Evolutionary conservation across 2,113 vertebrate species (phyloP).

Genomic region (Anoura caudifer): DNA sequence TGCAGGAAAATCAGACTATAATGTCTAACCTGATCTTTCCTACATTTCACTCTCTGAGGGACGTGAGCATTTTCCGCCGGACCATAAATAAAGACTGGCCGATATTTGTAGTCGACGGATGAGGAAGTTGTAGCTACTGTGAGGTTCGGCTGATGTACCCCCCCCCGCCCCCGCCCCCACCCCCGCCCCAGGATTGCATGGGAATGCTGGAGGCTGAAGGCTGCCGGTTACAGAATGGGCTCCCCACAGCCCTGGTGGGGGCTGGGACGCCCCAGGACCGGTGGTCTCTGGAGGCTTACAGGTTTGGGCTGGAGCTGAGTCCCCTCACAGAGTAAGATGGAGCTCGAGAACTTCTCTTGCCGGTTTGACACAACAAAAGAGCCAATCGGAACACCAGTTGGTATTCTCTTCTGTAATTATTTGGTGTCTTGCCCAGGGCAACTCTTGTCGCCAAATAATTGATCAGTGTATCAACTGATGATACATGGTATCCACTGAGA

Average conservation of each 20-base stretch:
- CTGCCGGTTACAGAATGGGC: background rate
- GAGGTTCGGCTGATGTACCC: background rate
- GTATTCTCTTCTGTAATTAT: background rate
- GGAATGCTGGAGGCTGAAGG: background rate
- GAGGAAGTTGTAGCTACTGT: slow-evolving; percentile 35
- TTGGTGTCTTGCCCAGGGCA: background rate
- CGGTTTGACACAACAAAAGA: background rate
- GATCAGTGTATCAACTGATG: background rate
- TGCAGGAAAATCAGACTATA: background rate
- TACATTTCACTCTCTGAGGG: background rate
- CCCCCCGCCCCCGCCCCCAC: background rate
- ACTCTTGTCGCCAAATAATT: background rate
- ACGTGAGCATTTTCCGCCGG: background rate
- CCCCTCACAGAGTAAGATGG: background rate
- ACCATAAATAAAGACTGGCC: background rate
- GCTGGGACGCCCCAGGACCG: background rate
- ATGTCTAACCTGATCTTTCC: background rate
- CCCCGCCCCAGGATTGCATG: background rate
- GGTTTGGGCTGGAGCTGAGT: too few relatives aligned
- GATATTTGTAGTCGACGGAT: background rate
- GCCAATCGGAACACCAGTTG: too few relatives aligned
- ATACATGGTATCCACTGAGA: background rate
- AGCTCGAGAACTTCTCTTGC: background rate
- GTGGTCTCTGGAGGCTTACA: background rate
- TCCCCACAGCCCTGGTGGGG: background rate